Conservation (phyloP, 1,140 invertebrate species). For the Charaxes varanes region DNA sequence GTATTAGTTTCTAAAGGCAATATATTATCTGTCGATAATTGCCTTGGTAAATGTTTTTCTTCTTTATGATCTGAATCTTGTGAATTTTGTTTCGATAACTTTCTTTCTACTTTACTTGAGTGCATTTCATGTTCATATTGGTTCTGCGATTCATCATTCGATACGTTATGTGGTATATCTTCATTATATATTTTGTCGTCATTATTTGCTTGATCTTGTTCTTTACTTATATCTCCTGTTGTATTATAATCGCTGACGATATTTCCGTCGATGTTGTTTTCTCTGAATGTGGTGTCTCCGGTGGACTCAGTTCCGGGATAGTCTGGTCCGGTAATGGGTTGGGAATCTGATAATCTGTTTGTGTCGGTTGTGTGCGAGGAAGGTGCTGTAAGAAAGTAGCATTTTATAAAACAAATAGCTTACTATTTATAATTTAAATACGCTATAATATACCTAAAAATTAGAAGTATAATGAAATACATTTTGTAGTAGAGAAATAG, state of each 20-base stretch:
- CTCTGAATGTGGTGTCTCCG: slow-evolving; percentile 43
- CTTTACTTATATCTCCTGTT: slow-evolving; percentile 9
- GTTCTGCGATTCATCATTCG: slow-evolving; percentile 6
- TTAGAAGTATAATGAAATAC: no score
- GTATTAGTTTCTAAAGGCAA: slow-evolving; percentile 2
- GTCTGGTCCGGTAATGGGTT: slow-evolving; percentile 47
- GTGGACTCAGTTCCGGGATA: slow-evolving; percentile 58
- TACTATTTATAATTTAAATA: not conserved
- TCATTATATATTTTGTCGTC: slow-evolving; percentile 1
- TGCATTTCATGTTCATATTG: slow-evolving; percentile 1
- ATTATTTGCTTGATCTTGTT: slow-evolving; percentile 4
- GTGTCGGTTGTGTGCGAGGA: slow-evolving; percentile 49
- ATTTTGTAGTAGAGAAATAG: no score
- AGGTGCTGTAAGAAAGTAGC: slow-evolving; percentile 46
- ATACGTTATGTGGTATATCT: slow-evolving; percentile 1
- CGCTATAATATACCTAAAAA: no score
- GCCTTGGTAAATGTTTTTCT: slow-evolving; percentile 6
- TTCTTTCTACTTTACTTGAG: slow-evolving; percentile 4
- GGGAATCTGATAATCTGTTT: slow-evolving; percentile 43
- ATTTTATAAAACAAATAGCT: not conserved
- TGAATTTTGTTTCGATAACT: slow-evolving; percentile 18
- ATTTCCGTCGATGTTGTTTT: slow-evolving; percentile 21
- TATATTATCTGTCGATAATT: slow-evolving; percentile 13
- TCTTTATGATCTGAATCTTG: slow-evolving; percentile 7
- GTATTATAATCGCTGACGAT: slow-evolving; percentile 18